Evolutionary conservation across 2,888 invertebrate species (phyloP), one percentile per base, ranked within the genome.

Genomic region (Drosophila sordidula): DNA sequence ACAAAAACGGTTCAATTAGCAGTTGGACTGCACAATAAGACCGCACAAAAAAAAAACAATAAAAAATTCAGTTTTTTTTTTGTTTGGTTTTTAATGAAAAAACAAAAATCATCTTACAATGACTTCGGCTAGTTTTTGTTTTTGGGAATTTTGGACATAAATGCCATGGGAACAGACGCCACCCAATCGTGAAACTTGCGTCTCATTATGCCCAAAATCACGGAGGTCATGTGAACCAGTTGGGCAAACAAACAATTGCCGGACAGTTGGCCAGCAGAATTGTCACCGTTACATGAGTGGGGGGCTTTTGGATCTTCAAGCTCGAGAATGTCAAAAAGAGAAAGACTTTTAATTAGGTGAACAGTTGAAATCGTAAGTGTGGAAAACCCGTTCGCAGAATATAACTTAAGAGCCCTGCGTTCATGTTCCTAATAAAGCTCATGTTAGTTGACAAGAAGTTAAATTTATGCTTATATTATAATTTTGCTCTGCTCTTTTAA

Each of bases 1-100:
- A 9, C 29, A 57, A 83, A 87, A 69, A 68, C 59, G 45, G 80
- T 70, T 69, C 86, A 85, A 82, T 88, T 82, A 76, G 70, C 88
- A 65, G 66, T 66, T 77, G 56, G 22, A 44, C 38, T 54, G 54
- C 52, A 71, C 56, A 56, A 49, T 41, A 45, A 29, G 9, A 29
- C 29, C 26, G 26, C 25, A 25, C 16, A 25, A 9, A 64, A 50
- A 41, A 29, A 29, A 32, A 32, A 52, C 44, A 54, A 57, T 56
- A 51, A 64, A 52, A 58, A 29, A 3, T 29, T 12, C 22, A 26
- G n/a, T 63, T 11, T 12, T 9, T 52, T n/a, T 29, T 26, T 22
- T n/a, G n/a, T 47, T 14, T 42, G 5, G 16, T 12, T 44, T n/a
- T 39, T 38, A 14, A 16, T 39, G 50, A 12, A 11, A 18, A 54